Evolutionary conservation across 2,113 vertebrate species (phyloP).

Genomic region (Tupaia chinensis): DNA sequence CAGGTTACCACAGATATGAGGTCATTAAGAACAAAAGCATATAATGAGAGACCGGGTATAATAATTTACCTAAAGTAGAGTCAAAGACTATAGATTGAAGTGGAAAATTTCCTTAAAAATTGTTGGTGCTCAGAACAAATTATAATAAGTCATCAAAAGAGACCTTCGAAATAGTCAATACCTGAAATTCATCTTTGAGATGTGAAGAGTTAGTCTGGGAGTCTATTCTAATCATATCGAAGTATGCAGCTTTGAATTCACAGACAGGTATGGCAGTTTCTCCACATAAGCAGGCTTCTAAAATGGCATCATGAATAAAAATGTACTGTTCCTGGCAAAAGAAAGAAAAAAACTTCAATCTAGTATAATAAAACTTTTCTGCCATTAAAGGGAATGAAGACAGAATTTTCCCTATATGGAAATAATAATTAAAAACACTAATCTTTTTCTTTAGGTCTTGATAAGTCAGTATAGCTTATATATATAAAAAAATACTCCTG

Average conservation of each 20-base stretch:
- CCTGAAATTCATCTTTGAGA: conserved; percentile 99
- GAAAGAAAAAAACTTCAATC: conserved; percentile 70
- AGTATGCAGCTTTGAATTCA: conserved; percentile 99
- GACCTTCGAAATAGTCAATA: conserved; percentile 81
- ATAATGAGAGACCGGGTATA: conserved; percentile 58
- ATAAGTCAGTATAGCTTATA: background rate
- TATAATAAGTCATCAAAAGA: conserved; percentile 55
- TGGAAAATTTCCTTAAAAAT: conserved; percentile 76
- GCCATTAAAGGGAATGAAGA: conserved; percentile 47
- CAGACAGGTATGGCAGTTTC: conserved; percentile 98
- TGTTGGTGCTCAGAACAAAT: conserved; percentile 53
- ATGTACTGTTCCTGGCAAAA: conserved; percentile 97
- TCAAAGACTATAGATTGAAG: conserved; percentile 57
- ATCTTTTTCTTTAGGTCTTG: conserved; percentile 4
- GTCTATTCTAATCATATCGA: conserved; percentile 99
- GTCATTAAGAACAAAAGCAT: conserved; percentile 69
- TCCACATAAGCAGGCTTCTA: conserved; percentile 98
- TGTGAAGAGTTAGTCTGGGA: conserved; percentile 99
- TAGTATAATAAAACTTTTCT: conserved; percentile 67
- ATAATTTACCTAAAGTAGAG: conserved; percentile 57
- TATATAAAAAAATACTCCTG: conserved; percentile 18
- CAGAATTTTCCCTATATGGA: background rate
- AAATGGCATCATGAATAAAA: conserved; percentile 99
- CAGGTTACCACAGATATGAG: conserved; percentile 53
- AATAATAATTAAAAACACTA: conserved; percentile 68